A percentile compares a stretch with the other conserved stretches of the same genome.
These are phyloP conservation scores for Belonocnema kinseyi DNA, from an alignment of 1,140 invertebrate genomes.

Conservation along the genomic window DNA sequence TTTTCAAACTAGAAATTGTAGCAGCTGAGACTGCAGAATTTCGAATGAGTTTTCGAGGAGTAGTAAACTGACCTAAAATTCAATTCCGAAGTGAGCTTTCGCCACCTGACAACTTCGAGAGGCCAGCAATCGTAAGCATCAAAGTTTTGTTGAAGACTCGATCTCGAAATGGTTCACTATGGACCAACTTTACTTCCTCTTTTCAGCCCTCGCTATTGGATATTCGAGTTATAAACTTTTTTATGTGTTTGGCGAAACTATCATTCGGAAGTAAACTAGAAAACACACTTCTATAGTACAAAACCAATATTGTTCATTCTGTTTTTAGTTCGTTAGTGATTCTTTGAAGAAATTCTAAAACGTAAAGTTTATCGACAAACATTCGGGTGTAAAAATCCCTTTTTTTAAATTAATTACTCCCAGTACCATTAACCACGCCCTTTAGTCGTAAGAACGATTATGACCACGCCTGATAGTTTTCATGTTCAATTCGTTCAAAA, in stretches of 20 bases:
- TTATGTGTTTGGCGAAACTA: not conserved
- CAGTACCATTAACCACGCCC: too few relatives aligned
- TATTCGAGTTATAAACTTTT: slow-evolving; percentile 10
- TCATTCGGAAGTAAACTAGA: not conserved
- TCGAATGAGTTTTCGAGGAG: slow-evolving; percentile 5
- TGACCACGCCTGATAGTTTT: too few relatives aligned
- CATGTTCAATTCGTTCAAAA: too few relatives aligned
- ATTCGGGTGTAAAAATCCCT: too few relatives aligned
- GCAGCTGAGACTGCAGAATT: not conserved
- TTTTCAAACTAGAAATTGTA: too few relatives aligned
- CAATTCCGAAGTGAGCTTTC: slow-evolving; percentile 25
- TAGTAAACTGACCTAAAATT: slow-evolving; percentile 24
- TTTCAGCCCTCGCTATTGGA: not conserved
- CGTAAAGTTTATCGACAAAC: too few relatives aligned
- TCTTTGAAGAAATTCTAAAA: too few relatives aligned
- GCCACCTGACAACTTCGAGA: slow-evolving; percentile 26
- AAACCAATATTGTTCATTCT: too few relatives aligned
- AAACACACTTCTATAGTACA: not conserved
- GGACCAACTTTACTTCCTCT: slow-evolving; percentile 15
- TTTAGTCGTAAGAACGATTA: too few relatives aligned
- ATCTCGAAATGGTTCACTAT: slow-evolving; percentile 26
- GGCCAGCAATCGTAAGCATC: slow-evolving; percentile 18
- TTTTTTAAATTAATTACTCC: too few relatives aligned
- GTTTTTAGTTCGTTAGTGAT: too few relatives aligned
- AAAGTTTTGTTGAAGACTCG: slow-evolving; percentile 16